Evolutionary conservation across 2,888 invertebrate species (phyloP).

Genomic region (Zelleria hepariella): DNA sequence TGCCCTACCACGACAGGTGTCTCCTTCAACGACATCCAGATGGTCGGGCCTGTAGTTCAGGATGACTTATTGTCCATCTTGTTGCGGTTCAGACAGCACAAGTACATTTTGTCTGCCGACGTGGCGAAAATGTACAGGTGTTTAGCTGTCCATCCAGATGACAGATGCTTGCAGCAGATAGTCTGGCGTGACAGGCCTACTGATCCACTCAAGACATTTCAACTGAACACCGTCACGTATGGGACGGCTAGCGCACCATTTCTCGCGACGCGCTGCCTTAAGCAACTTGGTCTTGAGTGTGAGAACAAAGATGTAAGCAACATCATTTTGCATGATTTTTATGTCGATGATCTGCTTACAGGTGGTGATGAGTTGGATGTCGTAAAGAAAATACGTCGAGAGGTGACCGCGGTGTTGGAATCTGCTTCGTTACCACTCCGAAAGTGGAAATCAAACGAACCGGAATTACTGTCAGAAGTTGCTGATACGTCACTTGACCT

Average conservation of each 20-base stretch:
- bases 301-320: conserved; percentile 8
- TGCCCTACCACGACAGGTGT: conserved; percentile 4
- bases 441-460: conserved; percentile 9
- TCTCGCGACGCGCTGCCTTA: conserved; percentile 18
- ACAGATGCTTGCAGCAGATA: conserved; percentile 12
- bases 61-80: background rate
- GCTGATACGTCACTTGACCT: conserved; percentile 10
- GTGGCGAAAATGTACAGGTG: conserved; percentile 21
- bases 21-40: background rate
- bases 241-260: conserved; percentile 21
- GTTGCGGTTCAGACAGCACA: background rate
- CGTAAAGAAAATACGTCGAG: background rate
- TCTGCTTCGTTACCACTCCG: conserved; percentile 1
- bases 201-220: conserved; percentile 10
- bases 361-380: background rate
- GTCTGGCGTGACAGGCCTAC: conserved; percentile 17
- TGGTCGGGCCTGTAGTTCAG: background rate
- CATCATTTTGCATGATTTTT: background rate
- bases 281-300: conserved; percentile 17
- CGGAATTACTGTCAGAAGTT: conserved; percentile 3
- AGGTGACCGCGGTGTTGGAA: too few relatives aligned
- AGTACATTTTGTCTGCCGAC: conserved; percentile 10
- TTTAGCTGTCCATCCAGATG: conserved; percentile 14
- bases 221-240: conserved; percentile 20
- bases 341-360: conserved; percentile 19